phyloP scores from a whole-genome alignment of 2,113 vertebrate species.

The Ptychochromis oligacanthus region DNA sequence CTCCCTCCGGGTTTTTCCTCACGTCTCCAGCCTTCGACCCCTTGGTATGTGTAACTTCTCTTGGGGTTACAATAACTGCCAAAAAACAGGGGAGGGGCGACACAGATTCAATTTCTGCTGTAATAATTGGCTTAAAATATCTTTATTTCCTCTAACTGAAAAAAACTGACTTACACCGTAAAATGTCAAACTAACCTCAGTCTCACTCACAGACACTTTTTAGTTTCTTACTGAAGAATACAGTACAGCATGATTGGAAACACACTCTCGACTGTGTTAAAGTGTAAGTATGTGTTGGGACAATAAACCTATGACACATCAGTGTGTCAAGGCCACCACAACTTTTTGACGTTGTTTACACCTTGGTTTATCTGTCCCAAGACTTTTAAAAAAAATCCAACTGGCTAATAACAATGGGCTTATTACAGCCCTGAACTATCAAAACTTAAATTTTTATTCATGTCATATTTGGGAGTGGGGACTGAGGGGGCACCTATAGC shows the following conservation, averaged over 20 bases:
- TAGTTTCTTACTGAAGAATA: accelerated
- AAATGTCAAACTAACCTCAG: not conserved
- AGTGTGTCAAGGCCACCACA: too few relatives aligned
- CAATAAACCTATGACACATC: too few relatives aligned
- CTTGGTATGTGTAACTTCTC: not conserved
- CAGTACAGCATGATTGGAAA: not conserved
- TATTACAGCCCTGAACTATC: not conserved
- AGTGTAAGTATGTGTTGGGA: too few relatives aligned
- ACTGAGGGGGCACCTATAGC: not conserved
- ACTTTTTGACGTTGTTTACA: too few relatives aligned
- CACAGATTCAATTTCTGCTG: not conserved
- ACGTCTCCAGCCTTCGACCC: not conserved
- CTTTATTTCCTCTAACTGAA: not conserved
- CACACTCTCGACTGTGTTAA: not conserved
- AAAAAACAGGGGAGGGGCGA: not conserved
- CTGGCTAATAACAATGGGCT: too few relatives aligned
- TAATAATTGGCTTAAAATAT: not conserved
- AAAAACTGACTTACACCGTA: not conserved
- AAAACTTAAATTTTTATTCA: not conserved
- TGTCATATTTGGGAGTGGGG: not conserved
- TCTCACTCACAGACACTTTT: not conserved
- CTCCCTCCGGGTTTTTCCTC: not conserved
- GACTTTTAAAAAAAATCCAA: too few relatives aligned
- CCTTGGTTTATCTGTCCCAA: too few relatives aligned
- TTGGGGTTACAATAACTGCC: constrained; percentile 2